A percentile compares a stretch with the other conserved stretches of the same genome.
Conservation (phyloP, 2,797 vertebrate species). For the Pogoniulus pusillus region DNA sequence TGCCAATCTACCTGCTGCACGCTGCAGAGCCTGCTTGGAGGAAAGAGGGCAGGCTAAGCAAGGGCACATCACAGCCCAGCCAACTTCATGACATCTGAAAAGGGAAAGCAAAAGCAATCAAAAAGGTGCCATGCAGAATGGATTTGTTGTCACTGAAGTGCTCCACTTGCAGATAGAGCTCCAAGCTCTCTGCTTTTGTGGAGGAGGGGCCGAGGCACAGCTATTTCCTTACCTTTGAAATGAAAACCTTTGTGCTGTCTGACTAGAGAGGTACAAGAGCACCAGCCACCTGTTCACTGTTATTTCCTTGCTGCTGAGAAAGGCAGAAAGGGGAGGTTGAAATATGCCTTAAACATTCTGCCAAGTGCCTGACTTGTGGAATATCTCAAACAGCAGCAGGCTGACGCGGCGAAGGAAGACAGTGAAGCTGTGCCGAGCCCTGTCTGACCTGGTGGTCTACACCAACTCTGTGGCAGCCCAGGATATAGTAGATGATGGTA, state of each 20-base stretch:
- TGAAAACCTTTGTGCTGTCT: background rate
- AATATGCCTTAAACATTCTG: background rate
- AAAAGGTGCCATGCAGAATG: background rate
- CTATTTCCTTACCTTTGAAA: background rate
- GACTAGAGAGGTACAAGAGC: background rate
- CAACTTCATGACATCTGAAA: background rate
- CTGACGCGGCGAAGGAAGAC: conserved; percentile 90
- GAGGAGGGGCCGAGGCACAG: background rate
- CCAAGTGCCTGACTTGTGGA: rapidly evolving
- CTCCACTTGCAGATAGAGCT: background rate
- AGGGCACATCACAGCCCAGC: background rate
- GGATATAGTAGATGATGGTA: conserved; percentile 93
- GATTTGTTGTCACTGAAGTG: background rate
- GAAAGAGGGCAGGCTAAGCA: background rate
- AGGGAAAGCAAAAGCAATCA: conserved; percentile 6
- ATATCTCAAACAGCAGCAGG: conserved; percentile 64
- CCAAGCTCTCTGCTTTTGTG: background rate
- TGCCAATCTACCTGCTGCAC: background rate
- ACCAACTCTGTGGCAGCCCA: conserved; percentile 95
- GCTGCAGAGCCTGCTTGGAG: background rate
- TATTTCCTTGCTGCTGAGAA: background rate
- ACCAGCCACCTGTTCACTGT: background rate
- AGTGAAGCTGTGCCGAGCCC: conserved; percentile 94
- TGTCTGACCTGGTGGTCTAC: conserved; percentile 95
- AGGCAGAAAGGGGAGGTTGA: background rate